Percentiles rank a stretch among this genome's conserved stretches.
phyloP scores from a whole-genome alignment of 2,797 vertebrate genomes.

The Argentina silus region DNA sequence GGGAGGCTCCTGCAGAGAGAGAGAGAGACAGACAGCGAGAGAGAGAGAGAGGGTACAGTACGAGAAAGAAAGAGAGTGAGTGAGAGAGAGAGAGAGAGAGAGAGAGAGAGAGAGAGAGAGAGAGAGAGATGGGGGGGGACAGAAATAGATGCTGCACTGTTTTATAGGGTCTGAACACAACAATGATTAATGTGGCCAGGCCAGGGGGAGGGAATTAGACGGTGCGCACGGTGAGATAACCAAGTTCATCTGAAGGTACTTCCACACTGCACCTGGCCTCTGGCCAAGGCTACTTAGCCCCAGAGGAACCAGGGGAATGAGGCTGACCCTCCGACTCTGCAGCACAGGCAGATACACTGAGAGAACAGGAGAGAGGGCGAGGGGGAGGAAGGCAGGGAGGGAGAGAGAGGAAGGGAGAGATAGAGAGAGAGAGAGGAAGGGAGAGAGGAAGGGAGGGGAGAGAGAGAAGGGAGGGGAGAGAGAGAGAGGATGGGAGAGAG shows the following conservation, averaged over 20 bases:
- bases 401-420: not conserved
- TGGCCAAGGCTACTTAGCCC: conserved; percentile 65
- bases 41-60: conserved; percentile 20
- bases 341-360: conserved; percentile 35
- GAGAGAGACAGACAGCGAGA: not conserved
- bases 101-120: conserved; percentile 20
- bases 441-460: not conserved
- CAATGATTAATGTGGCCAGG: conserved; percentile 78
- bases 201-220: conserved; percentile 73
- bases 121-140: conserved; percentile 33
- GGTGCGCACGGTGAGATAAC: conserved; percentile 71
- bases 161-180: conserved; percentile 76
- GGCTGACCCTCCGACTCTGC: conserved; percentile 54
- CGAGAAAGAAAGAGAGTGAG: conserved; percentile 29
- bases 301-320: conserved; percentile 31
- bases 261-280: conserved; percentile 70
- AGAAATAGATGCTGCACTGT: conserved; percentile 73
- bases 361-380: conserved; percentile 15
- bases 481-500: not conserved
- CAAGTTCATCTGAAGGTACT: conserved; percentile 83
- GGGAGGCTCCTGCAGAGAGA: conserved; percentile 88
- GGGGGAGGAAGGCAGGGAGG: not conserved
- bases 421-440: not conserved
- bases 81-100: not conserved
- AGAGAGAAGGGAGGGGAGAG: not conserved